A percentile compares a stretch with the other conserved stretches of the same genome.
phyloP scores from a whole-genome alignment of 2,888 invertebrate species.

The Plutella xylostella region DNA sequence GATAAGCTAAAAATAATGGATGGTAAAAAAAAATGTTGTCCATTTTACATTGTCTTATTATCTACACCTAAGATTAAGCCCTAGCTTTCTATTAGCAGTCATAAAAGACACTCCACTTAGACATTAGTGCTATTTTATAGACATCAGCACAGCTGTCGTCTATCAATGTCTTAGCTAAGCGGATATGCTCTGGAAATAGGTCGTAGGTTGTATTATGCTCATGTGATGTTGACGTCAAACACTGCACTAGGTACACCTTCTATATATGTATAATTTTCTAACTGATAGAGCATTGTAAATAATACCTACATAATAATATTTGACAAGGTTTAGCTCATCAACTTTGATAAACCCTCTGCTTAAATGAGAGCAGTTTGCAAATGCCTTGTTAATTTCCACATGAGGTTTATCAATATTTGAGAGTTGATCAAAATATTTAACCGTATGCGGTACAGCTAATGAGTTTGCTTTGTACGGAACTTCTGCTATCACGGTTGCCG shows the following conservation, averaged over 20 bases:
- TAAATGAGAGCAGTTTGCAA: constrained; percentile 12
- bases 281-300: too few species aligned
- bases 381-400: constrained; percentile 14
- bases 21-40: too few species aligned
- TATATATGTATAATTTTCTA: too few species aligned
- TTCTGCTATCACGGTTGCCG: neutral
- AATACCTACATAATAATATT: too few species aligned
- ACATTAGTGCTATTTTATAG: constrained; percentile 1
- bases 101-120: neutral
- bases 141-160: constrained; percentile 24
- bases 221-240: constrained; percentile 46
- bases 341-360: too few species aligned
- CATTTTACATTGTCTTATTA: too few species aligned
- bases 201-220: constrained; percentile 43
- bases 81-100: constrained; percentile 1
- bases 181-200: constrained; percentile 35
- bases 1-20: too few species aligned
- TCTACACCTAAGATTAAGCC: too few species aligned
- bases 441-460: constrained; percentile 23
- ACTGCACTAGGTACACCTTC: too few species aligned
- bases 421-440: constrained; percentile 27
- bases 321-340: too few species aligned
- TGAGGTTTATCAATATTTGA: constrained; percentile 25
- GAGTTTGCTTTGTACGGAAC: constrained; percentile 21
- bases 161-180: constrained; percentile 21